Evolutionary conservation across 2,113 vertebrate genomes (phyloP), one percentile per base, ranked within the genome.

Genomic region (Gymnogyps californianus): DNA sequence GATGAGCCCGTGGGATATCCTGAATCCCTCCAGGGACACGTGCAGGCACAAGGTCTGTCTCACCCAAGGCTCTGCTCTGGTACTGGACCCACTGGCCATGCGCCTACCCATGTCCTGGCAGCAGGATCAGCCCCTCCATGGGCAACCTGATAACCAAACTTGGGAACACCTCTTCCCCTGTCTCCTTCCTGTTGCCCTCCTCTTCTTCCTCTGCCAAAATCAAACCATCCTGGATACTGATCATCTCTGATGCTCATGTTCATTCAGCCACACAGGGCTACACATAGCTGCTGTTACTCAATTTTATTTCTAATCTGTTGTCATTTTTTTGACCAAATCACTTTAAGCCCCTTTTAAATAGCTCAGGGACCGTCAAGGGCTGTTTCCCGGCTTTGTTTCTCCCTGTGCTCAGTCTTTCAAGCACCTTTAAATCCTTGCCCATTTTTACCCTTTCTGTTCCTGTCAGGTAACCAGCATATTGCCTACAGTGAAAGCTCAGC

Each of bases 301-400:
- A 54, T 77, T 93, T 95, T 36, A n/a, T 72, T 94, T 62, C 54
- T 66, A 54, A 86, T 59, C 67, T 82, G 38, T 64, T 93, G 64
- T 67, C 61, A 83, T 94, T 95, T 93, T 97, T 97, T 91, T 86
- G 2, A 72, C 38, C 89, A 97, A 97, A 96, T 96, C 95, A 83
- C 42, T 94, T 97, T 96, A 97, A 98, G 32, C 44, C 62, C n/a
- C 72, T 95, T 94, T 97, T 96, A 97, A 97, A 97, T 75, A 97
- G 64, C 82, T 96, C 90, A 70, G 82, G 85, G 87, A 95, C 65
- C 72, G 74, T 85, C 82, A 93, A 94, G 94, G 58, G 31, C 74
- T 97, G 57, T 95, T 96, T 94, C 71, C 54, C 94, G 95, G 82
- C 78, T 98, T 90, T 92, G n/a, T 93, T 96, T 95, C 94, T 95